These are phyloP conservation scores for Barnardius zonarius DNA, from an alignment of 2,113 vertebrate genomes.

Conservation along the genomic window DNA sequence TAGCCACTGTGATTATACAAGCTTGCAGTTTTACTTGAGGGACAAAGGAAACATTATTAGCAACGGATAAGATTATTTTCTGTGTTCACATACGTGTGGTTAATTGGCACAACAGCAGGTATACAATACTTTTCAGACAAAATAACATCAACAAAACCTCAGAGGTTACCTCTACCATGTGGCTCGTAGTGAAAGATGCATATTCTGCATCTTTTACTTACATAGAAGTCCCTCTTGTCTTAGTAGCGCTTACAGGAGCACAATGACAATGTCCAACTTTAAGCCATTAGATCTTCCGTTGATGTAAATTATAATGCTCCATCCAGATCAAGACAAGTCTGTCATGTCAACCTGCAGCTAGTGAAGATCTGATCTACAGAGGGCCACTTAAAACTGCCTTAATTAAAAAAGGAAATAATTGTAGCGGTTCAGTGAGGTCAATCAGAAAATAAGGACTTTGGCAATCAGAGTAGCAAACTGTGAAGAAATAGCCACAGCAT, in stretches of 20 bases:
- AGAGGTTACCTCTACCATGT: background rate
- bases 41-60: background rate
- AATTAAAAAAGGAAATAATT: background rate
- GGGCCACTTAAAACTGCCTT: background rate
- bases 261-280: accelerated
- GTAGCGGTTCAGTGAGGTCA: background rate
- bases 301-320: background rate
- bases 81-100: background rate
- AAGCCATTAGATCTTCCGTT: background rate
- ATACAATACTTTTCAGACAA: background rate
- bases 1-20: background rate
- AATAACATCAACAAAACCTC: background rate
- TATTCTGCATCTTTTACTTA: background rate
- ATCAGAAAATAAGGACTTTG: background rate
- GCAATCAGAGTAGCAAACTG: background rate
- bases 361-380: background rate
- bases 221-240: background rate
- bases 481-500: background rate
- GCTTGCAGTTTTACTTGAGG: background rate
- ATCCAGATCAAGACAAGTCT: background rate
- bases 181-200: background rate
- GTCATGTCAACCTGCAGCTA: background rate
- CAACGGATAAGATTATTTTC: background rate
- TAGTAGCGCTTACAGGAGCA: background rate
- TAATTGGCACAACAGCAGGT: background rate